phyloP scores from a whole-genome alignment of 2,113 vertebrate species.

The Lathamus discolor region DNA sequence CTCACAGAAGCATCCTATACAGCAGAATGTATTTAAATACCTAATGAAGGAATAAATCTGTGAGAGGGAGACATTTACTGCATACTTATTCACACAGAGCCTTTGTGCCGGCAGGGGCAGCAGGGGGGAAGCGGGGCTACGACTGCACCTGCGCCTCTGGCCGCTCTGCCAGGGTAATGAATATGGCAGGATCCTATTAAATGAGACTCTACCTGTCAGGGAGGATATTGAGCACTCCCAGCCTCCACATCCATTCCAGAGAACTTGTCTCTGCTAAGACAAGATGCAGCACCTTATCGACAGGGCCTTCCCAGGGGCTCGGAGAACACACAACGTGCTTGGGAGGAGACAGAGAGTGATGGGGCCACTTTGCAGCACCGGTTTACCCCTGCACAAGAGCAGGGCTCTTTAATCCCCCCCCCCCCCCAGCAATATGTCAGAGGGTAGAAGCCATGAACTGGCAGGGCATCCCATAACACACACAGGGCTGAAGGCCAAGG shows the following conservation, averaged over 20 bases:
- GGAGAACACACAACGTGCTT: neutral
- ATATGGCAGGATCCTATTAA: neutral
- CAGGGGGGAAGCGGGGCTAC: neutral
- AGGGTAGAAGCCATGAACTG: neutral
- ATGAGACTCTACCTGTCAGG: slow-evolving; percentile 9
- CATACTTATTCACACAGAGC: slow-evolving; percentile 26
- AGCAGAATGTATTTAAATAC: slow-evolving; percentile 58
- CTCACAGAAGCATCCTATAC: slow-evolving; percentile 30
- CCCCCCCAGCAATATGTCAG: neutral
- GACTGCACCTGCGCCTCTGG: neutral
- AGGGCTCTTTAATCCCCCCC: neutral
- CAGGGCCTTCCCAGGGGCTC: neutral
- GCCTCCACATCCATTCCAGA: neutral
- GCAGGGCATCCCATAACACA: neutral
- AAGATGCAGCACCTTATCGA: neutral
- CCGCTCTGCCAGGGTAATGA: neutral
- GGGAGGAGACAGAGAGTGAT: neutral
- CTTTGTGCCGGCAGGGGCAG: neutral
- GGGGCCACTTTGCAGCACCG: neutral
- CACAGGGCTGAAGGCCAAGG: neutral
- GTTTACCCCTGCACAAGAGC: neutral
- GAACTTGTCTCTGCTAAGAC: neutral
- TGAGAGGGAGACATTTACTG: slow-evolving; percentile 50
- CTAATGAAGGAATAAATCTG: slow-evolving; percentile 72
- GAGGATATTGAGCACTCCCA: neutral